These are phyloP conservation scores for Heloderma charlesbogerti DNA, from an alignment of 2,113 vertebrate species.

Conservation along the genomic window DNA sequence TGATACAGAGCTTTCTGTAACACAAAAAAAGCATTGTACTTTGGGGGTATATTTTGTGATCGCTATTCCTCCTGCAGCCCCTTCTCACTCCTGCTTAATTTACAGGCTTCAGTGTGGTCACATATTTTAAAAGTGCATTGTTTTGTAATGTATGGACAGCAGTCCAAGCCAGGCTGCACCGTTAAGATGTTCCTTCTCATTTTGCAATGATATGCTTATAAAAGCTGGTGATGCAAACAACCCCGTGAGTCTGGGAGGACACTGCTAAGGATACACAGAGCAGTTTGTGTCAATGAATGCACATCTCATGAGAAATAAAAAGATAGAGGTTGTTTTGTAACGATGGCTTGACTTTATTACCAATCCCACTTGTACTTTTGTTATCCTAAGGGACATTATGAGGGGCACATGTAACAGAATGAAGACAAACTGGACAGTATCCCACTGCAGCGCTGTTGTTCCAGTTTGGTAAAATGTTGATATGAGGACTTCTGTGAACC, in stretches of 20 bases:
- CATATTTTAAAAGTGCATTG: background rate
- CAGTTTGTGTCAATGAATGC: background rate
- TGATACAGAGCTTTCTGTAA: too few species aligned
- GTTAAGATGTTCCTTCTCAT: background rate
- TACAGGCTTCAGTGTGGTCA: background rate
- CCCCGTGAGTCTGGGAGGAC: background rate
- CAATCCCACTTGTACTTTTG: background rate
- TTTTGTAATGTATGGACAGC: background rate
- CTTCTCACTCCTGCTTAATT: too few species aligned
- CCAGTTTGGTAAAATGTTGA: too few species aligned
- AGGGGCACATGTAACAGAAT: background rate
- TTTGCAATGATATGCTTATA: background rate
- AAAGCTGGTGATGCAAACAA: background rate
- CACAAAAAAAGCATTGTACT: too few species aligned
- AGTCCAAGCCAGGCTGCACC: background rate
- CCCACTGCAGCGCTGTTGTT: too few species aligned
- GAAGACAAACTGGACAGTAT: background rate
- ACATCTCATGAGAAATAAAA: background rate
- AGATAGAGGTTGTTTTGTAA: background rate
- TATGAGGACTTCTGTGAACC: background rate
- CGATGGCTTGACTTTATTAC: too few species aligned
- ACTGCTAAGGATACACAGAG: background rate
- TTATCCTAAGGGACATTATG: background rate
- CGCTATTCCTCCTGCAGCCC: too few species aligned
- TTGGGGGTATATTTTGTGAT: too few species aligned